A percentile compares a stretch with the other conserved stretches of the same genome.
These are phyloP conservation scores for Holcopasites calliopsidis DNA, from an alignment of 1,140 invertebrate genomes.

Conservation along the genomic window DNA sequence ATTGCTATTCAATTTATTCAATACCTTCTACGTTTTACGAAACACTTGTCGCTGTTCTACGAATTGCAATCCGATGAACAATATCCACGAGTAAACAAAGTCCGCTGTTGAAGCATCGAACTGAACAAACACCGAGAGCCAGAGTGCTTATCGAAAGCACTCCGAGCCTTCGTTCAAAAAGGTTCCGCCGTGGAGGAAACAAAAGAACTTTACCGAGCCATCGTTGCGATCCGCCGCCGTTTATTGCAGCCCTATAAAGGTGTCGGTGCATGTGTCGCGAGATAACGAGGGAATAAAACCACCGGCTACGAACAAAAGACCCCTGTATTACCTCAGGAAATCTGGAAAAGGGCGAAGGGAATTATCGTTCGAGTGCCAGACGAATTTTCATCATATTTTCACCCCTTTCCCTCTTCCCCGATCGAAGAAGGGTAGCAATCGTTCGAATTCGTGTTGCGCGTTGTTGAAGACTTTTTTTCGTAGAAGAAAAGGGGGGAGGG, in stretches of 20 bases:
- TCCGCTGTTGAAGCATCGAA: background rate
- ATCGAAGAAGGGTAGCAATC: background rate
- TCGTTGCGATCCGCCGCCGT: background rate
- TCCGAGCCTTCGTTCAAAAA: background rate
- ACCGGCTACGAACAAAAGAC: background rate
- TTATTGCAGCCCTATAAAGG: slow-evolving; percentile 3
- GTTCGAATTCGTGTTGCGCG: slow-evolving; percentile 21
- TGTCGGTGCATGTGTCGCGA: background rate
- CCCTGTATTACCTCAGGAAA: background rate
- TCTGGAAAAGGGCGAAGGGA: background rate
- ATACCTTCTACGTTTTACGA: too few relatives aligned
- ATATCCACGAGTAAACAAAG: background rate
- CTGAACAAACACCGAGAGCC: background rate
- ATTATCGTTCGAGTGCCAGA: background rate
- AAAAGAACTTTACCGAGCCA: slow-evolving; percentile 25
- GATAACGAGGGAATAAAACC: slow-evolving; percentile 18
- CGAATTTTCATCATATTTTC: slow-evolving; percentile 29
- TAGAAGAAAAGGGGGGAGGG: background rate
- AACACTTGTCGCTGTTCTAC: background rate
- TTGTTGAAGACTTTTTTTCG: slow-evolving; percentile 30
- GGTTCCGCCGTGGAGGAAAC: background rate
- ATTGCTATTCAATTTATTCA: background rate
- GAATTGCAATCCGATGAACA: background rate
- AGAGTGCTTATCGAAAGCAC: slow-evolving; percentile 16
- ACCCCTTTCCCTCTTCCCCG: too few relatives aligned